A percentile compares a stretch with the other conserved stretches of the same genome.
These are phyloP conservation scores for Danaus plexippus DNA, from an alignment of 1,140 invertebrate genomes.

Conservation along the genomic window DNA sequence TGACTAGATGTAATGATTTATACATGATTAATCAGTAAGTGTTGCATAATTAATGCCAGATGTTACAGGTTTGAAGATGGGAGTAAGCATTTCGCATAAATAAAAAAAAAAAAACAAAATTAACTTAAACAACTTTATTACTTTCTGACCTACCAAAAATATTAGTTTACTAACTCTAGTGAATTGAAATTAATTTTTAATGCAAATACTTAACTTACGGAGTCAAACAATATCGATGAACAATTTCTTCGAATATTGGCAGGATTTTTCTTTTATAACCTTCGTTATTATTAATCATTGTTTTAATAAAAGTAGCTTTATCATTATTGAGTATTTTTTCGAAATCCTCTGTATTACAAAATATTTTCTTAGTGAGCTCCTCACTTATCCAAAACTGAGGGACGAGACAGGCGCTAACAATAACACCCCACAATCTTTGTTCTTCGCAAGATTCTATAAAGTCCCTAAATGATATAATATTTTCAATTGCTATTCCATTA, in stretches of 20 bases:
- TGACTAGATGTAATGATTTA: too few species aligned
- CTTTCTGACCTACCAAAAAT: too few species aligned
- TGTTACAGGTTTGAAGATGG: too few species aligned
- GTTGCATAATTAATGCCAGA: too few species aligned
- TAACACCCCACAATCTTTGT: constrained; percentile 45
- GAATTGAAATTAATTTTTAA: too few species aligned
- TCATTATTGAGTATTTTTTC: constrained; percentile 42
- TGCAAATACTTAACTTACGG: neutral
- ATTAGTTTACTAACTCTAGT: too few species aligned
- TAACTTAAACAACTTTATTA: too few species aligned
- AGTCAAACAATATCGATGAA: constrained; percentile 38
- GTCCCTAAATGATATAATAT: constrained; percentile 47
- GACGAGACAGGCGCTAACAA: constrained; percentile 46
- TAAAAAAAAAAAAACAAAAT: too few species aligned
- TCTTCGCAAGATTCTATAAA: constrained; percentile 57
- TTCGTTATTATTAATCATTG: constrained; percentile 40
- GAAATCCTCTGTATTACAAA: constrained; percentile 41
- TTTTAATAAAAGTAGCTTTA: constrained; percentile 47
- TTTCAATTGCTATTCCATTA: constrained; percentile 44
- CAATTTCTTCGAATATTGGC: constrained; percentile 53
- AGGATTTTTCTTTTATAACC: constrained; percentile 45
- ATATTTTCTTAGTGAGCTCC: constrained; percentile 37
- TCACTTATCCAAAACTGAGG: constrained; percentile 55
- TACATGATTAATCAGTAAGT: too few species aligned
- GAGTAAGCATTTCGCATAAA: too few species aligned